Evolutionary conservation across 2,113 vertebrate genomes (phyloP).

Genomic region (Lagenorhynchus albirostris): DNA sequence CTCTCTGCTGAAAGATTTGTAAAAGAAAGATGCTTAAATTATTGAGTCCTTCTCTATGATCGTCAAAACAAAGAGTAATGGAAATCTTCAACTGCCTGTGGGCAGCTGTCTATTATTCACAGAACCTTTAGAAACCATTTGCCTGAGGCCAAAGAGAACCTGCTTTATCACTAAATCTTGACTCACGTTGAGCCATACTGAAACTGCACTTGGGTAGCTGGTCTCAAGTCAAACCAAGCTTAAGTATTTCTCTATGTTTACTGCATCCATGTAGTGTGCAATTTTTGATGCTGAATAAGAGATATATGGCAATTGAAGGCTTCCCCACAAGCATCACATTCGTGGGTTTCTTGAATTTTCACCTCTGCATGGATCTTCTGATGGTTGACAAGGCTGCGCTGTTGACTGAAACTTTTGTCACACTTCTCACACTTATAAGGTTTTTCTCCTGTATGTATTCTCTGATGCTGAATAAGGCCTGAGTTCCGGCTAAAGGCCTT

Average conservation of each 20-base stretch:
- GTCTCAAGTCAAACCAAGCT: slow-evolving; percentile 38
- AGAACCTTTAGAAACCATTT: slow-evolving; percentile 35
- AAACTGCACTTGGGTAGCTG: slow-evolving; percentile 59
- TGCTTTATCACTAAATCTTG: slow-evolving; percentile 35
- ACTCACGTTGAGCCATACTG: slow-evolving; percentile 4
- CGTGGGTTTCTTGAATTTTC: slow-evolving; percentile 63
- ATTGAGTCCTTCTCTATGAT: neutral
- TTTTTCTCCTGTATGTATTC: slow-evolving; percentile 77
- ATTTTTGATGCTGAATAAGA: slow-evolving; percentile 73
- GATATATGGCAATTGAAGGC: slow-evolving; percentile 67
- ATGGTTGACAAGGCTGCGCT: slow-evolving; percentile 80
- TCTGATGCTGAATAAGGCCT: slow-evolving; percentile 75
- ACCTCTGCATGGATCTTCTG: slow-evolving; percentile 74
- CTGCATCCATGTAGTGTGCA: slow-evolving; percentile 70
- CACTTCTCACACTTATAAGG: slow-evolving; percentile 81
- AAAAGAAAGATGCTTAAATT: slow-evolving; percentile 40
- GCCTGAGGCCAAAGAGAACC: slow-evolving; percentile 17
- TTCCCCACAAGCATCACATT: slow-evolving; percentile 75
- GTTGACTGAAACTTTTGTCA: slow-evolving; percentile 81
- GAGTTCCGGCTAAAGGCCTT: slow-evolving; percentile 77
- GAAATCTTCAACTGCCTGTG: neutral
- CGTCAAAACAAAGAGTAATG: slow-evolving; percentile 14
- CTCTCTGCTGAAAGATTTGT: slow-evolving; percentile 30
- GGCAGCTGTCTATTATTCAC: neutral
- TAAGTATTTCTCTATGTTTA: neutral